These are phyloP conservation scores for Hoplodrina ambigua DNA, from an alignment of 2,888 invertebrate species.

Conservation along the genomic window DNA sequence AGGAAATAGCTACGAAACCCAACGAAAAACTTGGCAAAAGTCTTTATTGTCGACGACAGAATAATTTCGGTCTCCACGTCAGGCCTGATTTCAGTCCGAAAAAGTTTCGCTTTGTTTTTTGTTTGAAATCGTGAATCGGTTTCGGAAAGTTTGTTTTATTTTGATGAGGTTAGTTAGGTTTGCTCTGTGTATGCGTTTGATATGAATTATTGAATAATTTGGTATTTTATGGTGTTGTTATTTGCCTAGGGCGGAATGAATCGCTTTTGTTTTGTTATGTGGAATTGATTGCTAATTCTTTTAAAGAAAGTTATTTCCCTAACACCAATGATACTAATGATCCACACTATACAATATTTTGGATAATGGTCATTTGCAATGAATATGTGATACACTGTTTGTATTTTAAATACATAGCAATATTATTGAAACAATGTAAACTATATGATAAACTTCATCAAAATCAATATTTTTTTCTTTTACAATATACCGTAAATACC, in stretches of 20 bases:
- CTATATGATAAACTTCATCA: no score
- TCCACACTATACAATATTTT: no score
- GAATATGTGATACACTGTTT: no score
- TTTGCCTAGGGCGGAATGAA: not conserved
- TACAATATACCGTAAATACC: no score
- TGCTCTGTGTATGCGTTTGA: constrained; percentile 9
- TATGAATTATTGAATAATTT: constrained; percentile 10
- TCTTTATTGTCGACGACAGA: constrained; percentile 64
- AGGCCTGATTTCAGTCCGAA: constrained; percentile 39
- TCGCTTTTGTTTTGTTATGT: not conserved
- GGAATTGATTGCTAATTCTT: not conserved
- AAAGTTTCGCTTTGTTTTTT: constrained; percentile 39
- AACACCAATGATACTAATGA: no score
- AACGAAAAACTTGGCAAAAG: constrained; percentile 59
- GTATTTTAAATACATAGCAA: no score
- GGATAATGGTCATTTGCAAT: no score
- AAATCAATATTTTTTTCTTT: no score
- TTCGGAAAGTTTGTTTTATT: constrained; percentile 26
- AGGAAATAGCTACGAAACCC: constrained; percentile 61
- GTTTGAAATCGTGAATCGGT: constrained; percentile 24
- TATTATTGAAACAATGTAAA: no score
- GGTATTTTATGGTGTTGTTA: not conserved
- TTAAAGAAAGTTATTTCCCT: no score
- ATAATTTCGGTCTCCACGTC: constrained; percentile 63
- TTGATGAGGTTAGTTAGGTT: constrained; percentile 10